Evolutionary conservation across 2,888 invertebrate genomes (phyloP).

Genomic region (Drosophila austrosaltans): DNA sequence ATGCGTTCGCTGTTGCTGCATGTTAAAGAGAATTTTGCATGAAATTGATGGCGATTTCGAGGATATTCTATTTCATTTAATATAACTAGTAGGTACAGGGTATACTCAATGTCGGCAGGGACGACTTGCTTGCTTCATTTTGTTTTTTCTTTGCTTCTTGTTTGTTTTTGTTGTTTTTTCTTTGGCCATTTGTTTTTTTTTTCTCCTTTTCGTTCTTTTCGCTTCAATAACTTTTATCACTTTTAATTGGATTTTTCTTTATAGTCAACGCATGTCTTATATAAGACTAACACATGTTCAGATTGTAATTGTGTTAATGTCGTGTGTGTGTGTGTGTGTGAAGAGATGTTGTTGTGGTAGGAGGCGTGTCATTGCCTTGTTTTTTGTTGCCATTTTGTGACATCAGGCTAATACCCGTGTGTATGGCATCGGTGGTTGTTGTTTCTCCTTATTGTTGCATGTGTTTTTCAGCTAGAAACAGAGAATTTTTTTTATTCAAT

Average conservation of each 20-base stretch:
- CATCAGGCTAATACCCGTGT: slow-evolving; percentile 68
- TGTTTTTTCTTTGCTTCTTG: not conserved
- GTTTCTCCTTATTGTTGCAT: slow-evolving; percentile 19
- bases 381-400: slow-evolving; percentile 53
- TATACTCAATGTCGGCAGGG: no score
- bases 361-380: slow-evolving; percentile 41
- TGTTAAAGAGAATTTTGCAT: no score
- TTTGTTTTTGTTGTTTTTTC: slow-evolving; percentile 24
- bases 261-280: slow-evolving; percentile 77
- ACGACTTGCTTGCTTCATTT: no score
- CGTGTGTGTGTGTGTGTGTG: slow-evolving; percentile 21
- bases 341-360: slow-evolving; percentile 8
- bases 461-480: slow-evolving; percentile 17
- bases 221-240: slow-evolving; percentile 78
- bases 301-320: slow-evolving; percentile 79
- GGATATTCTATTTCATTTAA: no score
- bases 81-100: no score
- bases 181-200: slow-evolving; percentile 59
- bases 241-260: slow-evolving; percentile 79
- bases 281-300: slow-evolving; percentile 67
- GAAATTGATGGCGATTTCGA: no score
- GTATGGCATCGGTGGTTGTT: slow-evolving; percentile 30
- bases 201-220: slow-evolving; percentile 32
- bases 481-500: slow-evolving; percentile 51
- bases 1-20: no score